Percentiles rank a stretch among this genome's conserved stretches.
These are phyloP conservation scores for Orthonyx spaldingii DNA, from an alignment of 2,113 vertebrate species.

Conservation along the genomic window DNA sequence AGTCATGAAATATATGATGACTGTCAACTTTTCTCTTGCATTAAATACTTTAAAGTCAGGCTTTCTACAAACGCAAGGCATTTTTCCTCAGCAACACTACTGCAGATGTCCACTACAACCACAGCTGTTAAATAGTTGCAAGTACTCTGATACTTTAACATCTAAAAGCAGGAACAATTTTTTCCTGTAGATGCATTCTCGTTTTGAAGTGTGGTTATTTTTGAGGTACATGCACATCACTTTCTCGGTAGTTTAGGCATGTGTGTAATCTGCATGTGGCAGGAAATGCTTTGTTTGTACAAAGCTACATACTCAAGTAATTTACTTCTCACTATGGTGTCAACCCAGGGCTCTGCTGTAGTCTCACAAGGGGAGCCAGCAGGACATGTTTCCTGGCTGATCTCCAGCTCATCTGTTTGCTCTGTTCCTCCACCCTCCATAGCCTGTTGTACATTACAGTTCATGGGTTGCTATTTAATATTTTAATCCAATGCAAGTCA, in stretches of 20 bases:
- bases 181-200: neutral
- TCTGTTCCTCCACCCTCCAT: neutral
- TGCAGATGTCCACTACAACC: neutral
- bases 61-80: neutral
- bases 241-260: neutral
- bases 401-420: conserved; percentile 24
- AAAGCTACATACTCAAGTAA: neutral
- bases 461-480: neutral
- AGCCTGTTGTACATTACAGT: neutral
- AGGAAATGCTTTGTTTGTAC: neutral
- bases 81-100: neutral
- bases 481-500: neutral
- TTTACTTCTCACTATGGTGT: neutral
- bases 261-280: neutral
- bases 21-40: neutral
- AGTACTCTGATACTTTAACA: neutral
- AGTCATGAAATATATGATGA: neutral
- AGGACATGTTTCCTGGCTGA: neutral
- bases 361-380: neutral
- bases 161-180: neutral
- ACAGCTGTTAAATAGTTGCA: neutral
- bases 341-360: neutral
- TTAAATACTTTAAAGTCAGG: neutral
- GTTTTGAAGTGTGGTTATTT: neutral
- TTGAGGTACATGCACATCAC: neutral